Evolutionary conservation across 1,140 invertebrate genomes (phyloP).

Genomic region (Nylanderia fulva): DNA sequence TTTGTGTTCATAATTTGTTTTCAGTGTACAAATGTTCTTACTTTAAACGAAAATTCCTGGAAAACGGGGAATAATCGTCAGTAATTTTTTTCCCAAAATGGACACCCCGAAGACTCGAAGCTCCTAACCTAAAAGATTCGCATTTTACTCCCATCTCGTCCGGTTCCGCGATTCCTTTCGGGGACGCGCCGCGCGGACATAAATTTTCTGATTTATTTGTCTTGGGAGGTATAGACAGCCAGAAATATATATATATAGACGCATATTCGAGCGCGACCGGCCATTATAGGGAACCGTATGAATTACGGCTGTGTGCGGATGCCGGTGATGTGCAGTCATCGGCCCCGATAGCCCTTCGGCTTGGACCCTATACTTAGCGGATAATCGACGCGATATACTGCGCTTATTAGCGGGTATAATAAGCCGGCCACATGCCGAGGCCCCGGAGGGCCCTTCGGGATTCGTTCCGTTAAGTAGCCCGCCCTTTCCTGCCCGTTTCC

Average conservation of each 20-base stretch:
- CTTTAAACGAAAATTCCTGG: too few species aligned
- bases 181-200: constrained; percentile 68
- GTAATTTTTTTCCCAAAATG: too few species aligned
- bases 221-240: constrained; percentile 45
- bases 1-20: too few species aligned
- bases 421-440: constrained; percentile 74
- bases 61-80: too few species aligned
- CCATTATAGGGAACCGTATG: constrained; percentile 76
- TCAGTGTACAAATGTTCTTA: too few species aligned
- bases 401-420: constrained; percentile 84
- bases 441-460: constrained; percentile 18
- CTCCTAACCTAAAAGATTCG: not conserved
- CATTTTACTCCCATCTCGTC: constrained; percentile 25
- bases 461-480: constrained; percentile 49
- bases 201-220: constrained; percentile 83
- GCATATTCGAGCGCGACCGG: constrained; percentile 36
- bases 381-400: constrained; percentile 84
- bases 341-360: constrained; percentile 75
- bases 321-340: constrained; percentile 83
- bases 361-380: constrained; percentile 84
- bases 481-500: not conserved
- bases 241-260: constrained; percentile 38
- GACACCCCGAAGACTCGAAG: too few species aligned
- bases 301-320: constrained; percentile 80
- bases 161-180: constrained; percentile 29